Evolutionary conservation across 2,888 invertebrate species (phyloP), one percentile per base, ranked within the genome.

Genomic region (Drosophila robusta): DNA sequence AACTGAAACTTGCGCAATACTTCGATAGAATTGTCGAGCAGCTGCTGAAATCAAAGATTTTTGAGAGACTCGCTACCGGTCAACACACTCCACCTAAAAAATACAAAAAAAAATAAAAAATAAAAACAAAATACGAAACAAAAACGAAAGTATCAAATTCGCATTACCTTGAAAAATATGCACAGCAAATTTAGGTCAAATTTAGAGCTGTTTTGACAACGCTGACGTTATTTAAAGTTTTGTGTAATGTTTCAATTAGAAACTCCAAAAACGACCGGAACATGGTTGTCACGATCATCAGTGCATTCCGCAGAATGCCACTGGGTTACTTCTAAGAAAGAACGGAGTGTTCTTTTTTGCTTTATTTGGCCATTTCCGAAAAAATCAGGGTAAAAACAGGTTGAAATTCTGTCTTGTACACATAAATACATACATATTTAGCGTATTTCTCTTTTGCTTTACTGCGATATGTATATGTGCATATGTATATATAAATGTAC

Each of bases 71-170:
- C 34, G 7, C 9, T 18, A 47, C 47, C 54, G 69, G 76, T 72
- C 77, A 76, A 72, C 75, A 72, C 62, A 63, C 75, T 63, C 50
- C 54, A 70, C 32, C 39, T 49, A 7, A 56, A 32, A 32, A 34
- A 34, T 2, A 29, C 7, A 39, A 51, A 26, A 26, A 52, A 50
- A 58, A 26, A 11, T 18, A 18, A 26, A 49, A 55, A 66, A 38
- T 26, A 46, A 22, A 66, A 56, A 49, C 9, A 39, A 45, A 57
- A 60, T 75, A 41, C 47, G 34, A 66, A 46, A 47, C 18, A 74
- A 66, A 81, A 75, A 68, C 60, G 86, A 84, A 85, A 87, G 86
- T 87, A 87, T 87, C 85, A 82, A 78, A 85, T 87, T 84, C 66
- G 77, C 68, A 71, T 71, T 79, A 50, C 87, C 83, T 84, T 84